Conservation (phyloP, 2,888 invertebrate genomes). For the Eilema sororculum region DNA sequence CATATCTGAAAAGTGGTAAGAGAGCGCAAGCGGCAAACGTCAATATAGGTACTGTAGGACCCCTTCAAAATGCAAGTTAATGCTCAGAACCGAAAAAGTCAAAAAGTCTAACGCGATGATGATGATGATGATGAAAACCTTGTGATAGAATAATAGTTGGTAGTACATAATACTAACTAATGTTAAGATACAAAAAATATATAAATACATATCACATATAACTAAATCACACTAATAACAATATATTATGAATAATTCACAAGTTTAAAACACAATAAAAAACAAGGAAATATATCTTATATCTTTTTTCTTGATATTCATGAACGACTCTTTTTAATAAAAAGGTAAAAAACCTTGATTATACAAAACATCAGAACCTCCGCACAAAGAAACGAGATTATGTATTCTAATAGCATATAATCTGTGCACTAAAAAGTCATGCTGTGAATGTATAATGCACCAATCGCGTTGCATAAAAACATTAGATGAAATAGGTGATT, state of each 20-base stretch:
- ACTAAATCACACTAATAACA: background rate
- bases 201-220: background rate
- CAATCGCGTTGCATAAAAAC: slow-evolving; percentile 49
- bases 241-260: slow-evolving; percentile 12
- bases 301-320: background rate
- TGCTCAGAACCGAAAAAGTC: background rate
- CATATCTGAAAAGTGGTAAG: no score
- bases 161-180: no score
- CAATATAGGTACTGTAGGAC: no score
- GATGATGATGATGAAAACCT: no score
- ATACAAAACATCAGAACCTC: slow-evolving; percentile 12
- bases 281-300: slow-evolving; percentile 14
- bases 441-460: slow-evolving; percentile 45
- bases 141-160: no score
- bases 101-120: background rate
- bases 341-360: slow-evolving; percentile 18
- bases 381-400: slow-evolving; percentile 32
- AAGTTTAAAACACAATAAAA: background rate
- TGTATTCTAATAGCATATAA: slow-evolving; percentile 49
- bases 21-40: no score
- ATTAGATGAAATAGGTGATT: slow-evolving; percentile 56
- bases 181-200: background rate
- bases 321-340: slow-evolving; percentile 3
- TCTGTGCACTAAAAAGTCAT: slow-evolving; percentile 44
- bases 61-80: background rate